Evolutionary conservation across 2,888 invertebrate genomes (phyloP).

Genomic region (Apotomis capreana): DNA sequence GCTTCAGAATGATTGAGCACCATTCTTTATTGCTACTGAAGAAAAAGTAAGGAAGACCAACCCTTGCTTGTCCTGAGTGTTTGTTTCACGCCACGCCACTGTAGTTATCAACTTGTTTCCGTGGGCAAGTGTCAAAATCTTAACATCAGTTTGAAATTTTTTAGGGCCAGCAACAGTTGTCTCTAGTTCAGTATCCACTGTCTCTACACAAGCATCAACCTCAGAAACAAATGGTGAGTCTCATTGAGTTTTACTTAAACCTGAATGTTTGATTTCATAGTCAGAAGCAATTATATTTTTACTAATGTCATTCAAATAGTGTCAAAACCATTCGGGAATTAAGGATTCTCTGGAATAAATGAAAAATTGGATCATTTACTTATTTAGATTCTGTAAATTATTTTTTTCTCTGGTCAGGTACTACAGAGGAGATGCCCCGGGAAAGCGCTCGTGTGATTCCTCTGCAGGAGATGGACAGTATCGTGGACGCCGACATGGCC

Average conservation of each 20-base stretch:
- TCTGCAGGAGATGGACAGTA: constrained; percentile 78
- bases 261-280: not conserved
- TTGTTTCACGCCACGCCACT: too few relatives aligned
- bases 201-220: constrained; percentile 48
- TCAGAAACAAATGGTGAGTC: constrained; percentile 55
- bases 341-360: too few relatives aligned
- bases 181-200: constrained; percentile 52
- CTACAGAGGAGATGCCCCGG: constrained; percentile 46
- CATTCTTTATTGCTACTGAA: too few relatives aligned
- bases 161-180: constrained; percentile 60
- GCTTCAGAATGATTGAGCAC: too few relatives aligned
- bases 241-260: not conserved
- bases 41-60: too few relatives aligned
- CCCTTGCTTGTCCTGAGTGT: too few relatives aligned
- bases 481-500: constrained; percentile 78
- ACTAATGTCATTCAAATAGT: too few relatives aligned
- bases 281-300: too few relatives aligned
- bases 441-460: constrained; percentile 64
- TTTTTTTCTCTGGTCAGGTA: not conserved
- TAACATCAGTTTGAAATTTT: constrained; percentile 40
- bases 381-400: too few relatives aligned
- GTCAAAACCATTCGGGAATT: too few relatives aligned
- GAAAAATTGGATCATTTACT: too few relatives aligned
- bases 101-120: too few relatives aligned
- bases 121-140: not conserved